These are phyloP conservation scores for Galerucella pusilla DNA, from an alignment of 2,888 invertebrate genomes.

Conservation along the genomic window DNA sequence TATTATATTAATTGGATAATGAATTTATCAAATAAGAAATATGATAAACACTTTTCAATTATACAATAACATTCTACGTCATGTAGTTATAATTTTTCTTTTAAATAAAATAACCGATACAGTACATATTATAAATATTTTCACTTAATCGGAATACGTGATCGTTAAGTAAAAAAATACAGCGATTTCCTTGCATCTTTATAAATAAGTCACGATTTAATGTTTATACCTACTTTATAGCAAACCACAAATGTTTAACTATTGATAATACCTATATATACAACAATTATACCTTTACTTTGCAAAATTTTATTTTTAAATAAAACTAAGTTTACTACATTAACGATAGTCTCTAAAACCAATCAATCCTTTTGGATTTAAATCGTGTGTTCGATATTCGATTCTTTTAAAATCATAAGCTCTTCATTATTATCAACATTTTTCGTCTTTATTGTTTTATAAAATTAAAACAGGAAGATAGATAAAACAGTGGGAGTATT, in stretches of 20 bases:
- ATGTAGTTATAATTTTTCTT: not conserved
- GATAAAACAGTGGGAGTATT: not conserved
- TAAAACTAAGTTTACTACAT: too few species aligned
- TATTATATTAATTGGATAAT: too few species aligned
- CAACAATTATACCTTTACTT: not conserved
- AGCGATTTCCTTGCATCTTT: not conserved
- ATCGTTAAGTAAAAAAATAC: not conserved
- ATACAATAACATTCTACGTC: not conserved
- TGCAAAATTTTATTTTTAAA: too few species aligned
- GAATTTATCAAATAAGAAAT: not conserved
- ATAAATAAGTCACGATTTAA: slow-evolving; percentile 1
- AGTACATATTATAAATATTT: not conserved
- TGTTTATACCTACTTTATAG: not conserved
- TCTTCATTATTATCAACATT: not conserved
- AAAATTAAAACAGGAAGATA: not conserved
- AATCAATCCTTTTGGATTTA: too few species aligned
- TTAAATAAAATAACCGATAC: not conserved
- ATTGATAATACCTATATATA: not conserved
- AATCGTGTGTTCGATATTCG: too few species aligned
- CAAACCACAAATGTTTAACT: not conserved
- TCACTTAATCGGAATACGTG: not conserved
- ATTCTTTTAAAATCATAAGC: too few species aligned
- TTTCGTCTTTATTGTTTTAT: not conserved
- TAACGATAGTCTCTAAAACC: too few species aligned
- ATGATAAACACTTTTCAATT: not conserved